Evolutionary conservation across 2,797 vertebrate genomes (phyloP).

Genomic region (Psittacula echo): DNA sequence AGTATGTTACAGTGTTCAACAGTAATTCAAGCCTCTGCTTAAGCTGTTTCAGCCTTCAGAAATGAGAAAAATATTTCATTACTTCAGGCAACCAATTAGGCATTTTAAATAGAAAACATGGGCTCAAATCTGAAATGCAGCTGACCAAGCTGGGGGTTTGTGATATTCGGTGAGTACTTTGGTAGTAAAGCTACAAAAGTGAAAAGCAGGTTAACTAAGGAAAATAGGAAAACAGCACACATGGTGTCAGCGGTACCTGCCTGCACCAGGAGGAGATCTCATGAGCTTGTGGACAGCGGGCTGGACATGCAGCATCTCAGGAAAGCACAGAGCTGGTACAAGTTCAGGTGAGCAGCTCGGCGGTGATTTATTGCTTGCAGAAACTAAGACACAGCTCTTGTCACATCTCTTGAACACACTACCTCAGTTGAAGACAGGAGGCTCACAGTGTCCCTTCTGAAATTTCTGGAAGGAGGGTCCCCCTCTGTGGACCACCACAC

Average conservation of each 20-base stretch:
- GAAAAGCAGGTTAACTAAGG: background rate
- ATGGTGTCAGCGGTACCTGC: background rate
- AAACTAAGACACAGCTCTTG: background rate
- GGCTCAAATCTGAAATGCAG: background rate
- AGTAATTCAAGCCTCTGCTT: background rate
- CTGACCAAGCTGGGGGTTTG: background rate
- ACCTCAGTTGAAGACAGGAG: background rate
- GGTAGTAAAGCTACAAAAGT: background rate
- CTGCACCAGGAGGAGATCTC: background rate
- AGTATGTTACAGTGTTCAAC: background rate
- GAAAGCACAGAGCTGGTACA: background rate
- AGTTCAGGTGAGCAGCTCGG: background rate
- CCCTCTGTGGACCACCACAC: background rate
- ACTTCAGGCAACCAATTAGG: background rate
- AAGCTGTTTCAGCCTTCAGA: background rate
- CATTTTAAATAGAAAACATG: background rate
- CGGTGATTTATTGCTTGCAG: background rate
- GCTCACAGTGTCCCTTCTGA: background rate
- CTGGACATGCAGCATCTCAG: background rate
- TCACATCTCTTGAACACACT: background rate
- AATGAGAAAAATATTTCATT: background rate
- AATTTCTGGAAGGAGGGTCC: background rate
- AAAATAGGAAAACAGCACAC: rapidly evolving
- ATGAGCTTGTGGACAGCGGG: rapidly evolving
- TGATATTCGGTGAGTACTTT: background rate